Conservation (phyloP, 1,140 invertebrate species). For the Chironomus striatipennis region DNA sequence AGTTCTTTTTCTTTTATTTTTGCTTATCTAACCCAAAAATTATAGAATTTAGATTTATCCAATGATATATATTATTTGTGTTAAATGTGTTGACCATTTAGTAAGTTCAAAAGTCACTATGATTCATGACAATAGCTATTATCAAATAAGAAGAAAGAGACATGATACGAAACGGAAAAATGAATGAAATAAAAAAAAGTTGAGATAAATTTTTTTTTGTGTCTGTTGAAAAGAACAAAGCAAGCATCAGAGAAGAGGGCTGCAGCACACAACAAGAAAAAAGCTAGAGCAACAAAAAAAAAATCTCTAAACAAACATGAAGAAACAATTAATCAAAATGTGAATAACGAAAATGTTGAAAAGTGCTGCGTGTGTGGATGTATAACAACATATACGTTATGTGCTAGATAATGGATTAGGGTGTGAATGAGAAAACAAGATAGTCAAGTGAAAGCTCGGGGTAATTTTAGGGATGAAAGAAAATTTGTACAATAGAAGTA, state of each 20-base stretch:
- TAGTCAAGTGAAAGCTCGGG: neutral
- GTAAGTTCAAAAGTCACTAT: constrained; percentile 13
- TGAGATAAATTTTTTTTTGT: no score
- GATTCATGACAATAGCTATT: constrained; percentile 11
- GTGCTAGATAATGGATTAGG: neutral
- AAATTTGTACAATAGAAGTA: constrained; percentile 4
- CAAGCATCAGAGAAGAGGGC: no score
- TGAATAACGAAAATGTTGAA: neutral
- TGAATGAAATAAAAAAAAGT: neutral
- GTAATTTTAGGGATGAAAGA: neutral
- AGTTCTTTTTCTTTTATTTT: no score
- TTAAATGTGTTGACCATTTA: constrained; percentile 13
- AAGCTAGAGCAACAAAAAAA: neutral
- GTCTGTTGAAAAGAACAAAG: neutral
- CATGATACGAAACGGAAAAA: neutral
- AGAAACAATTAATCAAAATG: constrained; percentile 21
- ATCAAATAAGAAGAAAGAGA: neutral
- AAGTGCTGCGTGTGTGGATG: neutral
- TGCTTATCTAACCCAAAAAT: no score
- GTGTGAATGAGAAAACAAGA: neutral
- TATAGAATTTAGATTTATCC: no score
- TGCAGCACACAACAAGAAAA: neutral
- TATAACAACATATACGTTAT: neutral
- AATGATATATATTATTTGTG: no score
- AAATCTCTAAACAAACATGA: constrained; percentile 23